Conservation (phyloP, 1,140 invertebrate species). For the Scaptodrosophila lebanonensis region DNA sequence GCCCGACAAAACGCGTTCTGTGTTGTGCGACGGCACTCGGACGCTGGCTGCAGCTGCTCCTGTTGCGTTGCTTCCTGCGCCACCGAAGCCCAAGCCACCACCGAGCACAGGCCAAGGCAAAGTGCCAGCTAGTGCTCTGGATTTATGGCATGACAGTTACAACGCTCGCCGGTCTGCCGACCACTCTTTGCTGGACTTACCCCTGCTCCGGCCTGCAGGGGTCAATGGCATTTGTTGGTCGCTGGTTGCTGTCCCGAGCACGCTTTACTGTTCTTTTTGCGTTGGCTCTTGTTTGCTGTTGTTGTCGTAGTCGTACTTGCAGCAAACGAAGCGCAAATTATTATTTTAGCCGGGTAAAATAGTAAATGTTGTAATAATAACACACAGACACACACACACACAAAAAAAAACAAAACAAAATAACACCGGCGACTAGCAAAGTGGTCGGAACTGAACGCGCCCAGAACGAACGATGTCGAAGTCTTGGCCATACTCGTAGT, state of each 20-base stretch:
- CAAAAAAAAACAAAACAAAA: conserved; percentile 32
- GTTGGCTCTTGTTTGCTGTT: conserved; percentile 4
- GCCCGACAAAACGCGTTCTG: conserved; percentile 34
- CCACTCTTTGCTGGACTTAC: conserved; percentile 16
- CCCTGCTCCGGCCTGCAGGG: neutral
- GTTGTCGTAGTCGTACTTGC: conserved; percentile 20
- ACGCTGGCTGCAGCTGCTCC: conserved; percentile 61
- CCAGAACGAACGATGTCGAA: conserved; percentile 26
- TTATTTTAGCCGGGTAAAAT: conserved; percentile 69
- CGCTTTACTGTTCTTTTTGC: conserved; percentile 14
- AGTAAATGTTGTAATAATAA: conserved; percentile 72
- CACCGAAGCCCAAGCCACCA: conserved; percentile 1
- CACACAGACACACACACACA: conserved; percentile 3
- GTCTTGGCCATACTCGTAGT: conserved; percentile 5
- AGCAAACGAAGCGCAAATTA: conserved; percentile 68
- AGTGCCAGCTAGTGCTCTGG: conserved; percentile 62
- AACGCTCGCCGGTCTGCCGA: conserved; percentile 22
- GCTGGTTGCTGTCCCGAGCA: conserved; percentile 23
- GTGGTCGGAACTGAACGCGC: conserved; percentile 25
- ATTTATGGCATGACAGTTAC: conserved; percentile 66
- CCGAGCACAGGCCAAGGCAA: conserved; percentile 63
- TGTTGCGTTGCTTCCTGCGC: conserved; percentile 18
- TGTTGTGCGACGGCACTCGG: conserved; percentile 55
- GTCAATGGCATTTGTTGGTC: conserved; percentile 36
- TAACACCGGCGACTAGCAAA: no score